These are phyloP conservation scores for Perizoma affinitatum DNA, from an alignment of 2,888 invertebrate genomes.

Conservation along the genomic window DNA sequence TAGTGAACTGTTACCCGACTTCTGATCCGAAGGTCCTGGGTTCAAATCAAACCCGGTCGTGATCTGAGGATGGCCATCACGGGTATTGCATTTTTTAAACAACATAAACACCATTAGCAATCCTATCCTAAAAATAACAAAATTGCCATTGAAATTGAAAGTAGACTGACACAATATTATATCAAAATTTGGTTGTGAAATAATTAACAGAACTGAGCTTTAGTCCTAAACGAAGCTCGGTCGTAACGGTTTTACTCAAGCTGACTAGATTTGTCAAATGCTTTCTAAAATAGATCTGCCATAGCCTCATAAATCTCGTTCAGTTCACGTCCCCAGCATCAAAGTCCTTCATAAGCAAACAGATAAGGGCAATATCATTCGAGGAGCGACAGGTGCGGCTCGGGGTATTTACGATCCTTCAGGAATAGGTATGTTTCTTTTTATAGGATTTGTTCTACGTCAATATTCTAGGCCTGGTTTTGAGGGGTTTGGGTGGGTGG, in stretches of 20 bases:
- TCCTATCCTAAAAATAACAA: too few relatives aligned
- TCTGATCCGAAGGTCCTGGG: too few relatives aligned
- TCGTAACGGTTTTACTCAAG: background rate
- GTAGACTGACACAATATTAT: too few relatives aligned
- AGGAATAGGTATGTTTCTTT: constrained; percentile 36
- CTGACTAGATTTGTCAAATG: constrained; percentile 11
- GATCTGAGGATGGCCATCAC: too few relatives aligned
- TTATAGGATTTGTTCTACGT: constrained; percentile 39
- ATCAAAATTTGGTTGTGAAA: too few relatives aligned
- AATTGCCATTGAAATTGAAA: too few relatives aligned
- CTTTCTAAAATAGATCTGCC: constrained; percentile 29
- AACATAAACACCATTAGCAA: too few relatives aligned
- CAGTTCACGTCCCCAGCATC: constrained; percentile 23
- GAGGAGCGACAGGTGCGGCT: constrained; percentile 44
- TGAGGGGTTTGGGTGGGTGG: background rate
- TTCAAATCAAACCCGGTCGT: too few relatives aligned
- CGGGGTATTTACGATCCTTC: constrained; percentile 45
- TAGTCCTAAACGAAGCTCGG: too few relatives aligned
- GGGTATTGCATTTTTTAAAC: too few relatives aligned
- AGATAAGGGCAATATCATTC: constrained; percentile 43
- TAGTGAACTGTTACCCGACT: too few relatives aligned
- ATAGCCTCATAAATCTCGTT: constrained; percentile 28
- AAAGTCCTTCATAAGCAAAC: constrained; percentile 43
- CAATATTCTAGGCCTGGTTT: constrained; percentile 35
- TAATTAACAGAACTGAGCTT: too few relatives aligned